Evolutionary conservation across 2,888 invertebrate genomes (phyloP).

Genomic region (Macropis europaea): DNA sequence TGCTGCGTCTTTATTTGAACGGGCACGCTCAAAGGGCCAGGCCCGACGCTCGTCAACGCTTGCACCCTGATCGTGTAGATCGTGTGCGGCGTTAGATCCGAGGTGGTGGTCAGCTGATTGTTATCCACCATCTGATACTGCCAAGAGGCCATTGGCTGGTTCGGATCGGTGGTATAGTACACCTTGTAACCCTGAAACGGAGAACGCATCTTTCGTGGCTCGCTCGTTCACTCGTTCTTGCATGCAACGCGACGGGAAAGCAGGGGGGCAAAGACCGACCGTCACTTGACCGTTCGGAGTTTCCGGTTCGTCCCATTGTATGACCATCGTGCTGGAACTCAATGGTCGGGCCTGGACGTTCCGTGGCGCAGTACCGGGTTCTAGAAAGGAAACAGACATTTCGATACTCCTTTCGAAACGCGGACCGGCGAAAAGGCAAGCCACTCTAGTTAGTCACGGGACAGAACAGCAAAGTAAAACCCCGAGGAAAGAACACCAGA

Average conservation of each 20-base stretch:
- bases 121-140: constrained; percentile 96
- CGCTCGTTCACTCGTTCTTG: background rate
- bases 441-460: constrained; percentile 50
- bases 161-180: constrained; percentile 95
- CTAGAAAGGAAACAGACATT: constrained; percentile 81
- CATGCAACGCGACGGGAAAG: background rate
- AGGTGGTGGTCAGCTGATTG: constrained; percentile 94
- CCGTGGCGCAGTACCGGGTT: constrained; percentile 96
- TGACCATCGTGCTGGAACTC: constrained; percentile 97
- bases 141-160: constrained; percentile 94
- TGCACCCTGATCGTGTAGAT: constrained; percentile 97
- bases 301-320: constrained; percentile 99
- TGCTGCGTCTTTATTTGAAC: constrained; percentile 99
- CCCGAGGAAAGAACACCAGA: constrained; percentile 31
- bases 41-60: constrained; percentile 96
- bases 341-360: constrained; percentile 96
- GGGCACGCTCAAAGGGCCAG: constrained; percentile 96
- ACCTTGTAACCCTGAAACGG: constrained; percentile 94
- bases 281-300: constrained; percentile 98
- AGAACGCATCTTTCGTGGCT: background rate
- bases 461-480: constrained; percentile 40
- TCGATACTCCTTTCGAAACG: constrained; percentile 3
- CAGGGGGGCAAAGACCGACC: constrained; percentile 84
- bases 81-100: constrained; percentile 93
- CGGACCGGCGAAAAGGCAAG: background rate